Evolutionary conservation across 2,113 vertebrate species (phyloP), one percentile per base, ranked within the genome.

Genomic region (Cephalopholis sonnerati): DNA sequence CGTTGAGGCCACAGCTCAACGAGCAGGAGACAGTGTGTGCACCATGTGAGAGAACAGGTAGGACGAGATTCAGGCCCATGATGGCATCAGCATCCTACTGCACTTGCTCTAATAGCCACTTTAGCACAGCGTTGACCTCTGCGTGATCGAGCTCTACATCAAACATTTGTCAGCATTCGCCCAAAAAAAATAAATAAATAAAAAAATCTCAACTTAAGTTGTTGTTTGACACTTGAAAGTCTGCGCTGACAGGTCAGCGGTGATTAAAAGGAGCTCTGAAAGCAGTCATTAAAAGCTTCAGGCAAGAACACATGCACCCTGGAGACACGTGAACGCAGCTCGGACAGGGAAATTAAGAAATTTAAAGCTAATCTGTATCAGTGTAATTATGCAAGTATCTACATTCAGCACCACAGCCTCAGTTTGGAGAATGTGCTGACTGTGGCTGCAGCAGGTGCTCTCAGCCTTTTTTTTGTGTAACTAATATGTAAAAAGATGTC

Each of bases 41-140:
- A 66, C 74, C 74, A 74, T 70, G 84, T 83, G 77, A 86, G 18
- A 87, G 80, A 93, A 92, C 91, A 90, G 91, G 91, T 93, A 92
- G 80, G 89, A 81, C 84, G 0, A 74, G 89, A 89, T 87, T 82
- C 71, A 87, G 89, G 88, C 84, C 87, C 87, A 79, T 44, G 81
- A 61, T 59, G 68, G 74, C 67, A 44, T 25, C 51, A 76, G 54
- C 76, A 83, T 77, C 63, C 68, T 63, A 54, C 81, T 81, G 62
- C 41, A 24, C 65, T 10, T 4, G 36, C 77, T 74, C 65, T 59
- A 46, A 83, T 44, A 58, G 44, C 39, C 25, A 20, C 64, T 32
- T 29, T 2, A 51, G 54, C 27, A 66, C 20, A 25, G 22, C 62
- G 9, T 7, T 48, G 20, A 83, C 73, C 59, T 57, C 74, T 54